These are phyloP conservation scores for Colinus virginianus DNA, from an alignment of 2,113 vertebrate species.

Conservation along the genomic window DNA sequence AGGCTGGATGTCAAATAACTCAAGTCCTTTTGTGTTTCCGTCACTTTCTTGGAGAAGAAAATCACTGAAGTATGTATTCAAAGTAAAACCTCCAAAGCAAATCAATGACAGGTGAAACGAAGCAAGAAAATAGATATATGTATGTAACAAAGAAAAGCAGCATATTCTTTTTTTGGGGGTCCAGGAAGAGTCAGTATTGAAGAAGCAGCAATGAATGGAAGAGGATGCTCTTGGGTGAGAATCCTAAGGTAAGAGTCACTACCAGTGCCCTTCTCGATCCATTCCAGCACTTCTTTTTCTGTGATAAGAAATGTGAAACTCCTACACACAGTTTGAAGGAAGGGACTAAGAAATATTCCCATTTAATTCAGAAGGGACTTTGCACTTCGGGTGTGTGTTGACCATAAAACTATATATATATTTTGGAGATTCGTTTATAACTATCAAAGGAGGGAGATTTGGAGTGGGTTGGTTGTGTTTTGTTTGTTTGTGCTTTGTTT, in stretches of 20 bases:
- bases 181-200: neutral
- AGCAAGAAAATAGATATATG: neutral
- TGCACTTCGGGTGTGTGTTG: neutral
- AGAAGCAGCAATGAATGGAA: neutral
- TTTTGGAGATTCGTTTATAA: neutral
- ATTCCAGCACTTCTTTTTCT: neutral
- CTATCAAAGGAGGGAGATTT: neutral
- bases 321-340: neutral
- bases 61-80: neutral
- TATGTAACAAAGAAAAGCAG: neutral
- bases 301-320: neutral
- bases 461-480: neutral
- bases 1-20: neutral
- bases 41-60: neutral
- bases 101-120: neutral
- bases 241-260: neutral
- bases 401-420: neutral
- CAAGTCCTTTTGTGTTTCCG: accelerated
- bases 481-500: neutral
- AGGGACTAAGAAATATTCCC: neutral
- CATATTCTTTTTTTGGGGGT: neutral
- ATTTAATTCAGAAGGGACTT: neutral
- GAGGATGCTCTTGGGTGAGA: neutral
- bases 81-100: neutral
- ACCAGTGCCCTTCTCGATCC: neutral